Evolutionary conservation across 2,113 vertebrate species (phyloP), one percentile per base, ranked within the genome.

Genomic region (Trichechus manatus): DNA sequence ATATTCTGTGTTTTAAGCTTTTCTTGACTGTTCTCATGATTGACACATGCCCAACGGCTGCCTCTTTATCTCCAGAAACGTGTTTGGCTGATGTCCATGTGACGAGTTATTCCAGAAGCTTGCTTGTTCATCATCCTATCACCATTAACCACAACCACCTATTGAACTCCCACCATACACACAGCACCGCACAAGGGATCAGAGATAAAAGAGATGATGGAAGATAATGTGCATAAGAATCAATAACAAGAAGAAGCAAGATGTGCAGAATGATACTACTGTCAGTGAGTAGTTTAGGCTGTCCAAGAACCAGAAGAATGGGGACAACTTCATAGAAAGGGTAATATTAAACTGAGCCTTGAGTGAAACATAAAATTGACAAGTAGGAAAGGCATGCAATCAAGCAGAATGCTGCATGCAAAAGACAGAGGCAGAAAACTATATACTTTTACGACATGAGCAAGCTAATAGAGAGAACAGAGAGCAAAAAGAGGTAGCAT

Each of bases 51-150:
- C 97, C 63, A 70, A 83, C 1, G 1, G 97, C 86, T 91, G 77
- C 59, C 78, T 94, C 75, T 88, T 95, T 93, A 97, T 97, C 95
- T 97, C 91, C 53, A 98, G 74, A 94, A 94, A 93, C 7, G 2
- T 88, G 72, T 42, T 91, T 97, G 97, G 93, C 93, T 29, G 44
- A 86, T 63, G 9, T 93, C 95, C 96, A 94, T n/a, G 47, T 59
- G 5, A 42, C 82, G 31, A 94, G 19, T 56, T 83, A 87, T 78
- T 91, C 89, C 80, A 91, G 79, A 97, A 95, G 92, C 42, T 86
- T 89, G 36, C 61, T 74, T 95, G 75, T 59, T 91, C n/a, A 91
- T 89, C 89, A 75, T 85, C 84, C 74, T 59, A 79, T 96, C 93
- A 93, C 83, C 87, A 33, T 68, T 87, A 95, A 70, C 74, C 79